These are phyloP conservation scores for Ptyas mucosa DNA, from an alignment of 2,113 vertebrate species.

Conservation along the genomic window DNA sequence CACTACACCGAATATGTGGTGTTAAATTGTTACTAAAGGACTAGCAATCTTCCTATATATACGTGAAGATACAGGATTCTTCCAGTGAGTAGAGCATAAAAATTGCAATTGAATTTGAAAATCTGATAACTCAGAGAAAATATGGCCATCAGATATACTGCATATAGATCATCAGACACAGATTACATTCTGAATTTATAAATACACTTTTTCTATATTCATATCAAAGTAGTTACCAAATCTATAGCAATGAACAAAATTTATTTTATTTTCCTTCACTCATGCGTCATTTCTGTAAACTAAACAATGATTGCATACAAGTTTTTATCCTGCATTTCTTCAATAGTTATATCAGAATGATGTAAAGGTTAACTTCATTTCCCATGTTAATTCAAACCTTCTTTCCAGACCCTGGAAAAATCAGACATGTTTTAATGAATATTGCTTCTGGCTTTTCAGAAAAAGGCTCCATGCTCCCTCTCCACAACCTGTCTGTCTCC, in stretches of 20 bases:
- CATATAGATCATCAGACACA: not conserved
- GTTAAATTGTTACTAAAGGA: not conserved
- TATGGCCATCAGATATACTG: not conserved
- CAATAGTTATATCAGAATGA: constrained; percentile 9
- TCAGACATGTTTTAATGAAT: constrained; percentile 44
- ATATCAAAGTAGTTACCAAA: not conserved
- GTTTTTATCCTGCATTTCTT: constrained; percentile 21
- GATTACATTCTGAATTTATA: not conserved
- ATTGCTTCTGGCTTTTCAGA: constrained; percentile 42
- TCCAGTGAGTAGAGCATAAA: not conserved
- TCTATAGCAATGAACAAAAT: not conserved
- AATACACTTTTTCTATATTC: not conserved
- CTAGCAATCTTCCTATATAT: not conserved
- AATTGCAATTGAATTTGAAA: not conserved
- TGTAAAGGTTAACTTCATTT: constrained; percentile 12
- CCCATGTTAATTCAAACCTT: constrained; percentile 26
- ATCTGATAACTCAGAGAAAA: not conserved
- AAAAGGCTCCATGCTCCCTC: constrained; percentile 34
- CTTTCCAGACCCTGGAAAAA: constrained; percentile 41
- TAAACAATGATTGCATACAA: not conserved
- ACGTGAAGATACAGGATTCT: not conserved
- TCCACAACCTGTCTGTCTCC: constrained; percentile 48
- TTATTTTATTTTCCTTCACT: not conserved
- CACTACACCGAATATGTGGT: not conserved
- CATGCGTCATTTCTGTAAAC: not conserved